phyloP scores from a whole-genome alignment of 2,888 invertebrate genomes.

The Leptinotarsa haldemani region DNA sequence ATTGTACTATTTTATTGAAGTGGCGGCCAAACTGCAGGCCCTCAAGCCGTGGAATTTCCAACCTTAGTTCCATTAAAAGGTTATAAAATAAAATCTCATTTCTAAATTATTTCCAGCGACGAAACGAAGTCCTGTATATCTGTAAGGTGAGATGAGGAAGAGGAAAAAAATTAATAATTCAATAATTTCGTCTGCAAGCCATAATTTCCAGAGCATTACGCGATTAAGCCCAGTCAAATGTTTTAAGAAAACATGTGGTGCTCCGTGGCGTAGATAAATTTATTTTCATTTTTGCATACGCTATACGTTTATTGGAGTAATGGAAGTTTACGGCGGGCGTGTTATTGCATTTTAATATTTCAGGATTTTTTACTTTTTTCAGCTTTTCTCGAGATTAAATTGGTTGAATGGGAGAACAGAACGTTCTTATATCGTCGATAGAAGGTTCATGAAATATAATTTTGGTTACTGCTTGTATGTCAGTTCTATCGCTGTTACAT shows the following conservation, averaged over 20 bases:
- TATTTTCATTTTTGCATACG: conserved; percentile 33
- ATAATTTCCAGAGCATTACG: conserved; percentile 27
- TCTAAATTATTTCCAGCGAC: no score
- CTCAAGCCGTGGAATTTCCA: no score
- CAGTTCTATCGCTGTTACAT: no score
- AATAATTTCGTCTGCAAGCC: conserved; percentile 24
- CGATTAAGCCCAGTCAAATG: conserved; percentile 27
- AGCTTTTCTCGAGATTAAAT: conserved; percentile 1
- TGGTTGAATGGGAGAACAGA: not conserved
- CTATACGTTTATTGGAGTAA: conserved; percentile 32
- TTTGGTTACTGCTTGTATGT: no score
- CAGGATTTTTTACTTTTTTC: conserved; percentile 24
- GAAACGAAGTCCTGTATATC: not conserved
- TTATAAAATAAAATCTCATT: no score
- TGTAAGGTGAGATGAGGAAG: not conserved
- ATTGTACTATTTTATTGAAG: no score
- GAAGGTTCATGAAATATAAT: not conserved
- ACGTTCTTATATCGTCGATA: not conserved
- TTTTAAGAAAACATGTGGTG: conserved; percentile 35
- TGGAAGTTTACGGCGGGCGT: conserved; percentile 34
- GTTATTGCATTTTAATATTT: conserved; percentile 41
- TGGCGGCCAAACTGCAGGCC: no score
- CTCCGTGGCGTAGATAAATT: conserved; percentile 28
- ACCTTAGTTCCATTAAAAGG: no score
- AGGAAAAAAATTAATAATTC: conserved; percentile 17